Conservation (phyloP, 2,888 invertebrate species). For the Isotomurus palustris region DNA sequence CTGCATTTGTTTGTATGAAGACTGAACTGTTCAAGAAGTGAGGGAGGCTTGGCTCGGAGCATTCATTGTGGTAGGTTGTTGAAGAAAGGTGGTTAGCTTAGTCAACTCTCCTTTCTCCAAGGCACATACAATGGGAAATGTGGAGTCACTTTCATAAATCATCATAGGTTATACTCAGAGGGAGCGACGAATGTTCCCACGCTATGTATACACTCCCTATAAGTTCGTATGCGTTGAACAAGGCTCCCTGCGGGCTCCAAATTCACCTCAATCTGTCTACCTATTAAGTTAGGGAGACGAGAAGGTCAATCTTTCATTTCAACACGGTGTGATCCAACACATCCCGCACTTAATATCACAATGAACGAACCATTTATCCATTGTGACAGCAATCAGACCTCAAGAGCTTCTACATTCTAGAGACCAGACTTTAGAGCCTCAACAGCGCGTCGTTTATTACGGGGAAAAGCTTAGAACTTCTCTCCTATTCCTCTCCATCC, state of each 20-base stretch:
- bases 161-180: too few species aligned
- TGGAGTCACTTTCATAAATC: constrained; percentile 2
- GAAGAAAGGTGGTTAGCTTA: too few species aligned
- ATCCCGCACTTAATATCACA: neutral
- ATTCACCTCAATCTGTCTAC: constrained; percentile 8
- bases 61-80: too few species aligned
- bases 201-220: neutral
- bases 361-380: neutral
- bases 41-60: too few species aligned
- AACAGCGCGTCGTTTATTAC: too few species aligned
- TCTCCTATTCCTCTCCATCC: too few species aligned
- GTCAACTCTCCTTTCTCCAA: too few species aligned
- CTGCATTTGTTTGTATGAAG: too few species aligned
- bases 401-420: too few species aligned
- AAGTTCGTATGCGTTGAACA: neutral
- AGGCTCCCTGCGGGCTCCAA: constrained; percentile 1
- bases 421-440: too few species aligned
- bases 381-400: neutral
- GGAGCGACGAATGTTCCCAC: neutral
- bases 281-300: neutral
- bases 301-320: constrained; percentile 7
- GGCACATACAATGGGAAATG: constrained; percentile 1
- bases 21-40: too few species aligned
- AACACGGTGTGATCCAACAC: neutral
- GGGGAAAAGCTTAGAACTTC: too few species aligned